These are phyloP conservation scores for Motacilla alba DNA, from an alignment of 2,113 vertebrate species.

Conservation along the genomic window DNA sequence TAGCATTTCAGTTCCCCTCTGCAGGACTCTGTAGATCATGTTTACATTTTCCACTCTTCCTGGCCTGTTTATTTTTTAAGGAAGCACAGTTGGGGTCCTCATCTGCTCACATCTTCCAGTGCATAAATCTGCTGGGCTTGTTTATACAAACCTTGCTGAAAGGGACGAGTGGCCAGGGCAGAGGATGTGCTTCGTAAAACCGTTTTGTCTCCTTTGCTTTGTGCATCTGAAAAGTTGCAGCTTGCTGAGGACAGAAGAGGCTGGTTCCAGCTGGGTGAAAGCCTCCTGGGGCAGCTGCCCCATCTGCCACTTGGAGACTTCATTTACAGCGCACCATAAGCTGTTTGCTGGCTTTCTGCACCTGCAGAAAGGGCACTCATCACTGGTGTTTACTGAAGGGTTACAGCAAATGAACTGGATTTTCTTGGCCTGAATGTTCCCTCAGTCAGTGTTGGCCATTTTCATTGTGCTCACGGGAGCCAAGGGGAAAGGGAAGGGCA, in stretches of 20 bases:
- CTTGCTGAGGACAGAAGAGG: neutral
- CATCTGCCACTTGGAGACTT: neutral
- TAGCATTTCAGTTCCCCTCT: conserved; percentile 34
- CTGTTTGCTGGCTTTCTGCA: neutral
- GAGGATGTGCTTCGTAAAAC: neutral
- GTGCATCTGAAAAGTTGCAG: neutral
- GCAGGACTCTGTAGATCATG: neutral
- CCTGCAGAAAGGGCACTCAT: neutral
- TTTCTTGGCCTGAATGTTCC: neutral
- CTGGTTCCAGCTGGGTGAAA: neutral
- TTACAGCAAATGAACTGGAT: neutral
- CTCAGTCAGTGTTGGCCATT: neutral
- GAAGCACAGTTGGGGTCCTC: conserved; percentile 20
- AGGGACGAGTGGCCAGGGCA: neutral
- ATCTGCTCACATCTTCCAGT: neutral
- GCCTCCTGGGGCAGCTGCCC: neutral
- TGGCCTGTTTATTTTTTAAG: conserved; percentile 21
- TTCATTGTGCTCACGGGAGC: neutral
- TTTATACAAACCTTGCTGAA: neutral
- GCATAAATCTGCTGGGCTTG: conserved; percentile 10
- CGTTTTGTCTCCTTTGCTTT: neutral
- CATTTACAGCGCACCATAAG: neutral
- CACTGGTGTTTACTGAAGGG: neutral
- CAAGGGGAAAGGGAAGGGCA: neutral
- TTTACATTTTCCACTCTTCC: conserved; percentile 26